A percentile compares a stretch with the other conserved stretches of the same genome.
phyloP scores from a whole-genome alignment of 2,113 vertebrate species.

The Sitta europaea region DNA sequence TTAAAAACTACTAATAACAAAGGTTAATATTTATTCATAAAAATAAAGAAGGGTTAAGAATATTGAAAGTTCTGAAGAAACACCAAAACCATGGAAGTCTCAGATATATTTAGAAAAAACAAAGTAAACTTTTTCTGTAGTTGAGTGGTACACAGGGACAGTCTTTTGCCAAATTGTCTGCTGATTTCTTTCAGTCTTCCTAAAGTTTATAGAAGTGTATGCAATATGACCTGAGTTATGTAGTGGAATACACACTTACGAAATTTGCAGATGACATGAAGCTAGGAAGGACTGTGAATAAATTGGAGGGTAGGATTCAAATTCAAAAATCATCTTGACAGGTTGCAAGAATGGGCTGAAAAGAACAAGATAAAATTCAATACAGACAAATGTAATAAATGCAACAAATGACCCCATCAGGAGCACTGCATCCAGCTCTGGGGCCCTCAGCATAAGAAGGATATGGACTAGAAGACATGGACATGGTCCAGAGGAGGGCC shows the following conservation, averaged over 20 bases:
- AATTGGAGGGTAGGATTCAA: neutral
- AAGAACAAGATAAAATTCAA: neutral
- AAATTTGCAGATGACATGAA: constrained; percentile 27
- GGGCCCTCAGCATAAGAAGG: neutral
- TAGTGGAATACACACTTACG: constrained; percentile 1
- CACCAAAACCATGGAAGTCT: neutral
- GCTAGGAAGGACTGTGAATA: neutral
- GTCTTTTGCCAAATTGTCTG: neutral
- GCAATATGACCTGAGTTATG: neutral
- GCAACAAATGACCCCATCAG: neutral
- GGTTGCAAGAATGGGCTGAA: neutral
- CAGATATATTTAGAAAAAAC: neutral
- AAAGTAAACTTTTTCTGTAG: neutral
- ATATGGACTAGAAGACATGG: rapidly evolving
- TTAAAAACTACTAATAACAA: neutral
- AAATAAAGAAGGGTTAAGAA: neutral
- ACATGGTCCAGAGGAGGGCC: neutral
- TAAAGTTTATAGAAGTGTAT: neutral
- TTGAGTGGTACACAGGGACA: neutral
- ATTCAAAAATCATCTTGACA: constrained; percentile 18
- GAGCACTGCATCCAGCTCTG: neutral
- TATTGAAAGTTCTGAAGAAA: neutral
- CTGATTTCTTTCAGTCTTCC: constrained; percentile 4
- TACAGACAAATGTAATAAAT: neutral
- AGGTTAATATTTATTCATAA: neutral